Evolutionary conservation across 2,113 vertebrate species (phyloP).

Genomic region (Conger conger): DNA sequence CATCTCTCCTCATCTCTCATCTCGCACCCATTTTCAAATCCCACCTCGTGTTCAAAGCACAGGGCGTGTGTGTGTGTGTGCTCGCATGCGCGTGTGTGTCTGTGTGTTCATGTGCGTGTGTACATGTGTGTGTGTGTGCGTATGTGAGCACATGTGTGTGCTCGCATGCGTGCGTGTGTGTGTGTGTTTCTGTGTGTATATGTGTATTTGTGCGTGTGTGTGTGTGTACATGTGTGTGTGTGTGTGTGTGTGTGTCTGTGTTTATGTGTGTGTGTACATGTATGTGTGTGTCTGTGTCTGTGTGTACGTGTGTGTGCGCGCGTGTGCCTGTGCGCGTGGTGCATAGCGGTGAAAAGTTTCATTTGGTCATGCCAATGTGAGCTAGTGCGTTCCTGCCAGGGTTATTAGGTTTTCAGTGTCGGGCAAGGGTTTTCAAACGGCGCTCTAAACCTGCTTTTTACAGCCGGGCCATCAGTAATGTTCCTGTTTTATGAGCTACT

Average conservation of each 20-base stretch:
- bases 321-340: constrained; percentile 47
- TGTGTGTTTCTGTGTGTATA: constrained; percentile 4
- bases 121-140: constrained; percentile 17
- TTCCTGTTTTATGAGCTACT: constrained; percentile 53
- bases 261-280: constrained; percentile 34
- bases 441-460: constrained; percentile 48
- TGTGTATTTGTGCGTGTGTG: constrained; percentile 44
- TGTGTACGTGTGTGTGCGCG: constrained; percentile 36
- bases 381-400: constrained; percentile 51
- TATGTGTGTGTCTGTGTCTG: too few species aligned
- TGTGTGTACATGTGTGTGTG: too few species aligned
- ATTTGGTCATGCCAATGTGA: constrained; percentile 58
- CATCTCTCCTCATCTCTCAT: not conserved
- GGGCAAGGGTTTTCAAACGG: constrained; percentile 53
- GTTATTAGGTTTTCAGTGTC: constrained; percentile 52
- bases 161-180: too few species aligned
- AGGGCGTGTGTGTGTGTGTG: constrained; percentile 32
- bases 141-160: too few species aligned
- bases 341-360: constrained; percentile 41
- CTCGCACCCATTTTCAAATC: constrained; percentile 5
- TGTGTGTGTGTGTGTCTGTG: too few species aligned
- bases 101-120: constrained; percentile 41
- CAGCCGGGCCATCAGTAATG: constrained; percentile 43
- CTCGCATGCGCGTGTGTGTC: not conserved
- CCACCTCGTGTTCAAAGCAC: too few species aligned